Base-by-base conservation (phyloP, 2,113 vertebrate species). In the Myrmecobius fasciatus region DNA sequence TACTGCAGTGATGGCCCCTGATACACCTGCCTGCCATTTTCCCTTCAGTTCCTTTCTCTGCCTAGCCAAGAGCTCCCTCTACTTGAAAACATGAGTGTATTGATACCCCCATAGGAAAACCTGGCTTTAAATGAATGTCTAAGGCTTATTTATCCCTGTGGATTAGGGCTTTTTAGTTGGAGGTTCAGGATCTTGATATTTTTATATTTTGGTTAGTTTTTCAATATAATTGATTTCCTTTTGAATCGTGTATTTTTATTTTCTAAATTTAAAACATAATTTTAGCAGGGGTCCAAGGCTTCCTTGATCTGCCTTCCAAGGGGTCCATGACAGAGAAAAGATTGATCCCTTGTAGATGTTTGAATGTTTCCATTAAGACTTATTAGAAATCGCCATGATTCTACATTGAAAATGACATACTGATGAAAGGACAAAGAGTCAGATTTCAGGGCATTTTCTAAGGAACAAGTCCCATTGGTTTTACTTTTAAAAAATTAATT, bases 51-150 rank as follows among this genome's bases (percentile, higher is more conserved):
- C 92, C 52, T 92, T 0, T 26, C 97, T 98, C 98, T 98, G 97
- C 97, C 97, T 98, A 92, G 98, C 25, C 98, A 98, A 98, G 53
- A 98, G 98, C 98, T 98, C 98, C 98, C 98, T 98, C 98, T 99
- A 97, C 98, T 98, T 98, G 98, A 98, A 98, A 98, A 83, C 95
- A 89, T 54, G 94, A 97, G 98, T 60, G 96, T 96, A 91, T 96
- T 98, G 93, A 95, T 97, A 91, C 11, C 56, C 53, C 46, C 89
- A 8, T n/a, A 67, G 46, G 48, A 14, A 52, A 28, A 28, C 67
- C 60, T 10, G 46, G 3, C 89, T 90, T 17, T 90, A n/a, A 43
- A 24, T 43, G n/a, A 83, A 31, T 36, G 36, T 67, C 56, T 60
- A 67, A 24, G n/a, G 17, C n/a, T 83, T 36, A 36, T 36, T 83